Conservation (phyloP, 2,113 vertebrate genomes). For the Dromas ardeola region DNA sequence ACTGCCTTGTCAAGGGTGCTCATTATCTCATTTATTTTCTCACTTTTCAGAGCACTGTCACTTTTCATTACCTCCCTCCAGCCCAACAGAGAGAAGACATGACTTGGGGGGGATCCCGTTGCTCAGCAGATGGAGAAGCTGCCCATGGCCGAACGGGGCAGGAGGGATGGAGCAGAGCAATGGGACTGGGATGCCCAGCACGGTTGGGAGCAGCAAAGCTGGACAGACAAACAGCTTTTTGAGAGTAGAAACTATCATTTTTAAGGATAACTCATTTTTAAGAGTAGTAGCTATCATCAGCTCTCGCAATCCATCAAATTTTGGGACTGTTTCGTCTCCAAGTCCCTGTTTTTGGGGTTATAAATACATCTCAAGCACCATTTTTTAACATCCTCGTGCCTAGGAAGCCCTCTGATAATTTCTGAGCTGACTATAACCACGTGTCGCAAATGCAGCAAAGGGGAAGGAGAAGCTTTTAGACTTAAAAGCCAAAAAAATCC, state of each 20-base stretch:
- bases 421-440: background rate
- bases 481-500: background rate
- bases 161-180: background rate
- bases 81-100: background rate
- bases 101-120: background rate
- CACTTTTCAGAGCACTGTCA: background rate
- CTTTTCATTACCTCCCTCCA: background rate
- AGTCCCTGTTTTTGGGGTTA: background rate
- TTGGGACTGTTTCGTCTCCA: background rate
- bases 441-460: background rate
- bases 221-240: background rate
- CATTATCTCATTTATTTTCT: background rate
- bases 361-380: background rate
- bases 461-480: background rate
- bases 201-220: background rate
- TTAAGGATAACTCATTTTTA: no score
- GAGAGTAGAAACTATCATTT: no score
- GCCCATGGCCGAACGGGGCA: background rate
- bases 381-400: accelerated
- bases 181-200: background rate
- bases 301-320: background rate
- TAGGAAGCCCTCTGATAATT: background rate
- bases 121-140: background rate
- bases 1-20: background rate
- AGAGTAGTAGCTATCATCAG: background rate